Conservation (phyloP, 2,888 invertebrate species). For the Andrena flavipes region DNA sequence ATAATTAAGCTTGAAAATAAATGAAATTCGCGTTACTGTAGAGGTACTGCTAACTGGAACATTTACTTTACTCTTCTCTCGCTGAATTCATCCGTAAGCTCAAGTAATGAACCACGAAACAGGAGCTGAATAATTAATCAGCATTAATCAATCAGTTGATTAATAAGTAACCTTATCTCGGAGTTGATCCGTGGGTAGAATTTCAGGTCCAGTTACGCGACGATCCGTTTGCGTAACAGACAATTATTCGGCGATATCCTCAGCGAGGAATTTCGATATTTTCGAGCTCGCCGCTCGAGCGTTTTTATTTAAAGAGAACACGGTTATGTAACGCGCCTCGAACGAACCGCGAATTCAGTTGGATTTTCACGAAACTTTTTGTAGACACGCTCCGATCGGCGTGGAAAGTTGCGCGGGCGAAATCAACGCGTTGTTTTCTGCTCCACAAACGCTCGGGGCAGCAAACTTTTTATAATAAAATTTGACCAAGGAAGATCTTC, state of each 20-base stretch:
- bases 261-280: conserved; percentile 6
- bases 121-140: conserved; percentile 20
- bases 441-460: not conserved
- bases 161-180: not conserved
- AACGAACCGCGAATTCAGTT: not conserved
- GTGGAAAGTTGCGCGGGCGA: not conserved
- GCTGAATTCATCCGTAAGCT: too few relatives aligned
- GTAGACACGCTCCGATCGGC: not conserved
- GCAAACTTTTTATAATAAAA: not conserved
- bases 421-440: not conserved
- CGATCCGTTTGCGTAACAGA: not conserved
- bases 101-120: not conserved
- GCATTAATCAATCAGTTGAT: not conserved
- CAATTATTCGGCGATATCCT: not conserved
- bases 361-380: conserved; percentile 13
- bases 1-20: too few relatives aligned
- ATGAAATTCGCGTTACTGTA: too few relatives aligned
- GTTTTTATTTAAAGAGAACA: conserved; percentile 7
- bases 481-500: not conserved
- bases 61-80: too few relatives aligned
- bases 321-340: conserved; percentile 6
- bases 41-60: too few relatives aligned
- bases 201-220: not conserved
- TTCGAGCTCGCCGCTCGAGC: not conserved
- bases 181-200: not conserved